Evolutionary conservation across 2,888 invertebrate genomes (phyloP).

Genomic region (Slavum lentiscoides): DNA sequence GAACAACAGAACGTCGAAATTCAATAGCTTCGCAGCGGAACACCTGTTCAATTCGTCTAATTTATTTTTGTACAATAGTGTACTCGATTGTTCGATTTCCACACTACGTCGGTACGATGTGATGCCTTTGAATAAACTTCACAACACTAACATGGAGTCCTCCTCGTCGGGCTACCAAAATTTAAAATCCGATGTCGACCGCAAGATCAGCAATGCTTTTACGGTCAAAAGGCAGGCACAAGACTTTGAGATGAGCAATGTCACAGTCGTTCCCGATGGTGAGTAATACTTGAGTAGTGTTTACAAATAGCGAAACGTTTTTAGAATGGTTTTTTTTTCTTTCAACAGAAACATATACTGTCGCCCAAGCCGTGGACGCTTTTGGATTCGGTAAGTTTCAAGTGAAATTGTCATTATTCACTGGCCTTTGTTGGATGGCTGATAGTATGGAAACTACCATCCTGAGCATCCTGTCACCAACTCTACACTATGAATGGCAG

Average conservation of each 20-base stretch:
- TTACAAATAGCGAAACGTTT: background rate
- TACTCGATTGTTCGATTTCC: background rate
- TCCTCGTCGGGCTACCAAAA: slow-evolving; percentile 28
- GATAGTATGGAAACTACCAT: slow-evolving; percentile 99
- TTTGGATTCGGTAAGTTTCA: slow-evolving; percentile 88
- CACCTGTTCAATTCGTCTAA: background rate
- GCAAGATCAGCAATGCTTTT: slow-evolving; percentile 29
- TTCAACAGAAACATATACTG: slow-evolving; percentile 76
- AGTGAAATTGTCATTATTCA: slow-evolving; percentile 81
- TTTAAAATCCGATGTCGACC: slow-evolving; percentile 8
- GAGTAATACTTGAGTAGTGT: slow-evolving; percentile 56
- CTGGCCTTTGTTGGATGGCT: slow-evolving; percentile 92
- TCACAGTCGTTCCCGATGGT: slow-evolving; percentile 81
- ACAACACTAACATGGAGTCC: background rate
- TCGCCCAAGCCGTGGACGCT: slow-evolving; percentile 83
- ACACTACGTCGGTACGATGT: background rate
- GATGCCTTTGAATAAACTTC: background rate
- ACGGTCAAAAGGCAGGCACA: slow-evolving; percentile 53
- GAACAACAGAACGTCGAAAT: background rate
- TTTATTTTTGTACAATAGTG: background rate
- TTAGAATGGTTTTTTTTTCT: background rate
- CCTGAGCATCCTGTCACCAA: slow-evolving; percentile 88
- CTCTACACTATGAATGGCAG: slow-evolving; percentile 92
- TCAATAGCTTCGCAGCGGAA: background rate
- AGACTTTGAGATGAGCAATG: slow-evolving; percentile 76